A percentile compares a stretch with the other conserved stretches of the same genome.
phyloP scores from a whole-genome alignment of 2,888 invertebrate genomes.

The Octonoba sinensis region DNA sequence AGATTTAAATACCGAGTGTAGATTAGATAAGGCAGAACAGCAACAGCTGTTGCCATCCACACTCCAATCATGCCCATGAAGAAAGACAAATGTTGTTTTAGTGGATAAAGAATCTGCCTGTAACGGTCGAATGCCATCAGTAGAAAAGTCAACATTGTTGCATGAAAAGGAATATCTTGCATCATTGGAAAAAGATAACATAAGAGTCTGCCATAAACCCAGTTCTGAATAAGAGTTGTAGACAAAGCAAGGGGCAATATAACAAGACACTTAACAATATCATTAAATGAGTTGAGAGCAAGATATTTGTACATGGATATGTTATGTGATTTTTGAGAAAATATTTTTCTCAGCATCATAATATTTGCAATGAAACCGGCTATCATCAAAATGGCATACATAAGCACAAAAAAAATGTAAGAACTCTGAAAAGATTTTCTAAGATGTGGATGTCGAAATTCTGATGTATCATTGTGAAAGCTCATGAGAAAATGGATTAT shows the following conservation, averaged over 20 bases:
- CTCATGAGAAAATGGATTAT: conserved; percentile 71
- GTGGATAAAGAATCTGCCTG: conserved; percentile 78
- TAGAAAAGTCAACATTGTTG: conserved; percentile 79
- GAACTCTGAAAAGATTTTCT: conserved; percentile 74
- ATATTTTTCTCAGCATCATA: conserved; percentile 74
- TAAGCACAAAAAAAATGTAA: conserved; percentile 77
- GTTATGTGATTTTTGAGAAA: conserved; percentile 74
- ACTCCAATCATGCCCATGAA: conserved; percentile 79
- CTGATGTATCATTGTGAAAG: conserved; percentile 72
- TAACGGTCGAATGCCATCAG: conserved; percentile 80
- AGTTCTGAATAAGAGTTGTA: conserved; percentile 80
- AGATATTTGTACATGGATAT: conserved; percentile 72
- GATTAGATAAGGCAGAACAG: conserved; percentile 81
- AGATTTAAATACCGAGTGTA: conserved; percentile 81
- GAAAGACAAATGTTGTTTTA: conserved; percentile 77
- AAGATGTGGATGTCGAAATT: conserved; percentile 77
- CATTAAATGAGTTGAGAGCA: conserved; percentile 78
- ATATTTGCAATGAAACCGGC: conserved; percentile 77
- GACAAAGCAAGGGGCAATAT: conserved; percentile 80
- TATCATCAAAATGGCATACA: conserved; percentile 76
- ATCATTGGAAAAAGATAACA: conserved; percentile 82
- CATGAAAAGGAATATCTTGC: conserved; percentile 81
- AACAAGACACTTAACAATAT: conserved; percentile 78
- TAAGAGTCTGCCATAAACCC: conserved; percentile 80
- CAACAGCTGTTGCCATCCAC: conserved; percentile 81